Conservation (phyloP, 2,888 invertebrate genomes). For the Petrolisthes manimaculis region DNA sequence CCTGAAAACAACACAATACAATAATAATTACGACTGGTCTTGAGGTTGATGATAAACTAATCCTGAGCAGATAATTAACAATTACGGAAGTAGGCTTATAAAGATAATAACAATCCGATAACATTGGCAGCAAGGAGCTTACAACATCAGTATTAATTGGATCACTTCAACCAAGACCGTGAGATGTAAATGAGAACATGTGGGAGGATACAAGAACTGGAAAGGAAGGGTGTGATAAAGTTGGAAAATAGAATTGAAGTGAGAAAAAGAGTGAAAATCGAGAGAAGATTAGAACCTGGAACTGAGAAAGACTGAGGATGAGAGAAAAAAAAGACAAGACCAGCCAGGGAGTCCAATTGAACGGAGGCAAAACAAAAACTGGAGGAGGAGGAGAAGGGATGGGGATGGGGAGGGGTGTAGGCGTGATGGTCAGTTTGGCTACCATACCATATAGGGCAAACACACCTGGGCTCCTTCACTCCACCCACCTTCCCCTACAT, state of each 20-base stretch:
- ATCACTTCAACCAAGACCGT: too few species aligned
- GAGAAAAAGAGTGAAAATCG: background rate
- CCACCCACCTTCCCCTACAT: background rate
- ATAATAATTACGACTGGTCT: too few species aligned
- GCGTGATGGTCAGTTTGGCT: background rate
- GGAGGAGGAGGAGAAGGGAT: background rate
- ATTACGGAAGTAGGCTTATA: too few species aligned
- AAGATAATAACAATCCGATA: too few species aligned
- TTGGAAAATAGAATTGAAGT: background rate
- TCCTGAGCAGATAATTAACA: too few species aligned
- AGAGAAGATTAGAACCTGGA: conserved; percentile 8
- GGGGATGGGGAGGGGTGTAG: conserved; percentile 3
- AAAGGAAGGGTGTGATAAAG: conserved; percentile 4
- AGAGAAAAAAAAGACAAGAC: background rate
- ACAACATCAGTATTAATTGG: too few species aligned
- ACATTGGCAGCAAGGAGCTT: too few species aligned
- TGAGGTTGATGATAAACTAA: too few species aligned
- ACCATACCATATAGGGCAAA: conserved; percentile 15
- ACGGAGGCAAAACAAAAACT: too few species aligned
- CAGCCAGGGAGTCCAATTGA: background rate
- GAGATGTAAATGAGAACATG: background rate
- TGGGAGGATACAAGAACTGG: background rate
- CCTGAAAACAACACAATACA: too few species aligned
- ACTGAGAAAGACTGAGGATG: background rate
- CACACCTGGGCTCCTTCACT: conserved; percentile 14